phyloP scores from a whole-genome alignment of 2,888 invertebrate genomes.

The Drosophila testacea region DNA sequence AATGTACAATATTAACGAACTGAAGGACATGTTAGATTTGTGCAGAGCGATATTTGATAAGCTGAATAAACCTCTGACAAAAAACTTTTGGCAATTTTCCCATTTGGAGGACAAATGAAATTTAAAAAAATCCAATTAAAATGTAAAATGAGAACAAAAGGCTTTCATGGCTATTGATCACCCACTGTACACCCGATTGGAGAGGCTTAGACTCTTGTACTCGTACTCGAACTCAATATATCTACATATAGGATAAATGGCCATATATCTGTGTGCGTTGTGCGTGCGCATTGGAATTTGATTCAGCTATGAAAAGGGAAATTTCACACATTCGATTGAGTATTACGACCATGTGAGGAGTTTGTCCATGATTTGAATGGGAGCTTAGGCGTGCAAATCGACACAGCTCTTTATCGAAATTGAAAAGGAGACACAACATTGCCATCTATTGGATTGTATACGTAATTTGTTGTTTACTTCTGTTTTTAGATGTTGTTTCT shows the following conservation, averaged over 20 bases:
- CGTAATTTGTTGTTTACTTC: conserved; percentile 48
- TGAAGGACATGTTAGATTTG: background rate
- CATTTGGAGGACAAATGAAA: background rate
- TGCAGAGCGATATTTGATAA: background rate
- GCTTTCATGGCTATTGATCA: background rate
- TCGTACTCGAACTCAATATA: conserved; percentile 16
- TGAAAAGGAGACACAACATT: conserved; percentile 48
- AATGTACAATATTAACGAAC: background rate
- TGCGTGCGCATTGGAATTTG: conserved; percentile 64
- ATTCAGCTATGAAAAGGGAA: conserved; percentile 67
- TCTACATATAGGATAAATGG: conserved; percentile 19
- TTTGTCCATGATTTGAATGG: conserved; percentile 47
- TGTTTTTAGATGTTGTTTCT: conserved; percentile 9
- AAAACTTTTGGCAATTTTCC: background rate
- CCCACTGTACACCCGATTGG: conserved; percentile 40
- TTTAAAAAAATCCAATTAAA: conserved; percentile 17
- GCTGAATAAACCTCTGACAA: background rate
- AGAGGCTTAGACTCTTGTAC: conserved; percentile 25
- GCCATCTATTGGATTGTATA: background rate
- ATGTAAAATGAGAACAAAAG: conserved; percentile 5
- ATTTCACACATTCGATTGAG: conserved; percentile 65
- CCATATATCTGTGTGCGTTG: conserved; percentile 16
- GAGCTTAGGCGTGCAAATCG: conserved; percentile 45
- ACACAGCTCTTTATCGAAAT: conserved; percentile 61
- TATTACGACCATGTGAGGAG: conserved; percentile 33